Evolutionary conservation across 2,797 vertebrate species (phyloP).

Genomic region (Mus minutoides): DNA sequence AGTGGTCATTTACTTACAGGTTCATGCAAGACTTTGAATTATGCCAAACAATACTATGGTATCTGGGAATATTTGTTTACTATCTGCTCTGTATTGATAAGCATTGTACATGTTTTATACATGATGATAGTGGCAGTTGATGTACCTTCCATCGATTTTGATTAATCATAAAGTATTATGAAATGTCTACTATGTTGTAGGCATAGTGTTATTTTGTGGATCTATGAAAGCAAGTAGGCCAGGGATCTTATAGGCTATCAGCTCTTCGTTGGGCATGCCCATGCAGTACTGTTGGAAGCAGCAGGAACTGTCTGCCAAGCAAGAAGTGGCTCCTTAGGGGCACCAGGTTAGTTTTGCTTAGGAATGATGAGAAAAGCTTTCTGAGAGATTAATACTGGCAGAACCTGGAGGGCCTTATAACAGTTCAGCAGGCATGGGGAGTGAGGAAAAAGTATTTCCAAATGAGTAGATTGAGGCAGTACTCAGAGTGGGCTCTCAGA

Average conservation of each 20-base stretch:
- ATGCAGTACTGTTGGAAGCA: neutral
- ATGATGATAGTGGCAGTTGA: neutral
- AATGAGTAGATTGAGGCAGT: fast-evolving
- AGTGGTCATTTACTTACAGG: neutral
- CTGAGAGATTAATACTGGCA: neutral
- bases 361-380: neutral
- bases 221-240: neutral
- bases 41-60: neutral
- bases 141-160: constrained; percentile 13
- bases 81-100: constrained; percentile 20
- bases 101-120: neutral
- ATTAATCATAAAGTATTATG: neutral
- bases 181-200: neutral
- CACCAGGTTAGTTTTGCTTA: neutral
- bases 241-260: neutral
- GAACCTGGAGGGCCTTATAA: neutral
- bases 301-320: neutral
- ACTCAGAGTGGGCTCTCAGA: neutral
- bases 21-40: constrained; percentile 50
- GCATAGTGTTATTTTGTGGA: neutral
- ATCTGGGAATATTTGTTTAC: constrained; percentile 36
- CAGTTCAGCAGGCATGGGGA: neutral
- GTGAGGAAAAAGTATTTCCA: neutral
- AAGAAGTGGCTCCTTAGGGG: neutral
- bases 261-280: no score